A percentile compares a stretch with the other conserved stretches of the same genome.
These are phyloP conservation scores for Sarotherodon lohbergeri DNA, from an alignment of 2,113 vertebrate genomes.

Conservation along the genomic window DNA sequence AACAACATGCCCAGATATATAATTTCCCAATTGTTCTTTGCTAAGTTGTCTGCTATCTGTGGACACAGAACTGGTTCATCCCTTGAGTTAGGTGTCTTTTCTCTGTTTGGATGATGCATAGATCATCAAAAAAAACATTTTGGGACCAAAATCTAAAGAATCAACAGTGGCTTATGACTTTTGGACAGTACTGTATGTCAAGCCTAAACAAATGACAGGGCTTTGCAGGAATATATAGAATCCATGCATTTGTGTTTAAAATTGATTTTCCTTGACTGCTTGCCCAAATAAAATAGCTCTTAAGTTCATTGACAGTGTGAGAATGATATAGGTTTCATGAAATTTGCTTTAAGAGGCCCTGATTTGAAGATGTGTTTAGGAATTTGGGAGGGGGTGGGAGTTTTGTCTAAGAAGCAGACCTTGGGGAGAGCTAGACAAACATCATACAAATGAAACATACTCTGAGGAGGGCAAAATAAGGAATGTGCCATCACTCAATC, in stretches of 20 bases:
- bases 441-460: neutral
- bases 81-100: neutral
- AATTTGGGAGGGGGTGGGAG: neutral
- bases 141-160: neutral
- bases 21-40: neutral
- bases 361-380: neutral
- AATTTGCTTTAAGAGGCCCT: neutral
- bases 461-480: neutral
- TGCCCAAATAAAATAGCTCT: neutral
- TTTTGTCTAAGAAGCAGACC: slow-evolving; percentile 20
- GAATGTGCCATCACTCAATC: neutral
- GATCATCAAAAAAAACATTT: neutral
- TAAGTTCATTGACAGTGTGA: slow-evolving; percentile 4
- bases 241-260: neutral
- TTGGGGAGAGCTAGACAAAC: slow-evolving; percentile 13
- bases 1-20: neutral
- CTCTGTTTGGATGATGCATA: neutral
- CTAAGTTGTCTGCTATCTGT: neutral
- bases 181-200: neutral
- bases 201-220: neutral
- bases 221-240: neutral
- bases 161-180: neutral
- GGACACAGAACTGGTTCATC: neutral
- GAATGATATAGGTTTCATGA: neutral
- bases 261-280: neutral